These are phyloP conservation scores for Passer domesticus DNA, from an alignment of 2,113 vertebrate genomes.

Conservation along the genomic window DNA sequence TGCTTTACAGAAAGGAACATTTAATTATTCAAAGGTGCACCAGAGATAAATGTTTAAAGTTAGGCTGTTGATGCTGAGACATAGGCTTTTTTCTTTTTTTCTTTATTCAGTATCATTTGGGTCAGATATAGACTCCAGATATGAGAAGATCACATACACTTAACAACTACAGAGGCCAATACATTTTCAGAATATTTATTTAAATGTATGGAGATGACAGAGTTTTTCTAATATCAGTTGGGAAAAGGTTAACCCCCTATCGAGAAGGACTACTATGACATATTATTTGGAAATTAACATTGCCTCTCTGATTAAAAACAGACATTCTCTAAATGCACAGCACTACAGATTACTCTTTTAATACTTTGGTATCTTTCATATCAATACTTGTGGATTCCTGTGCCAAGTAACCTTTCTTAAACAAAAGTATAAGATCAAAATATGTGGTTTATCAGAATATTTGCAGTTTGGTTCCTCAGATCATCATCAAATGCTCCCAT, in stretches of 20 bases:
- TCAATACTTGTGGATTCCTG: background rate
- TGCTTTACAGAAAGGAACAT: background rate
- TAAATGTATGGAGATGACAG: background rate
- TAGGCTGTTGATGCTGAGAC: background rate
- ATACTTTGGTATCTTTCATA: background rate
- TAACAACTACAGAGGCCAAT: background rate
- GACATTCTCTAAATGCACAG: background rate
- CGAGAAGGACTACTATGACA: background rate
- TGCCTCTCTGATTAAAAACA: background rate
- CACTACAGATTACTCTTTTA: background rate
- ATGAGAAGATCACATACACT: accelerated
- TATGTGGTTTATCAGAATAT: background rate
- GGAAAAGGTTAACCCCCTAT: background rate
- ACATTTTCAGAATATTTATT: background rate
- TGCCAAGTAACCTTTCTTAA: background rate
- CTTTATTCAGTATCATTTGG: background rate
- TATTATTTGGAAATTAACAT: background rate
- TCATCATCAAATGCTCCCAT: background rate
- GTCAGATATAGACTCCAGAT: background rate
- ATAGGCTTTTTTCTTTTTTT: accelerated
- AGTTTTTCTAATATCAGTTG: background rate
- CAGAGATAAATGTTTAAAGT: background rate
- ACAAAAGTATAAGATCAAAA: background rate
- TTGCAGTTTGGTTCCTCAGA: background rate
- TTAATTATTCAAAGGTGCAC: background rate